Base-by-base conservation (phyloP, 1,140 invertebrate genomes). In the Mizuhopecten yessoensis region DNA sequence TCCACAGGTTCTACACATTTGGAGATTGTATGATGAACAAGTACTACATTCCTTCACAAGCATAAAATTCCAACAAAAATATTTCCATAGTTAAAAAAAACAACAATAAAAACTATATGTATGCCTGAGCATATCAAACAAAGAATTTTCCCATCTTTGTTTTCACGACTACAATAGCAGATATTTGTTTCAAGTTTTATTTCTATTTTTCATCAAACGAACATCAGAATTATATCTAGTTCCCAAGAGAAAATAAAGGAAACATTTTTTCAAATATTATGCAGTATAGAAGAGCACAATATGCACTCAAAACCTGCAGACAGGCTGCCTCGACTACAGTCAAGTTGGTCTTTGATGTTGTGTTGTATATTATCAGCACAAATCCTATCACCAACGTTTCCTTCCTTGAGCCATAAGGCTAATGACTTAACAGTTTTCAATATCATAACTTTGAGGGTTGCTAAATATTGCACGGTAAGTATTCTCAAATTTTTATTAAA, bases 181-280 rank as follows among this genome's bases (percentile, higher is more conserved):
- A 75, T 75, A 75, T 75, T 75, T 75, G 57, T 75, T 75, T 75
- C 57, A 75, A 75, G 57, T 75, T 29, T 75, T 75, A 75, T 75
- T 29, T n/a, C 57, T 29, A 75, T 0, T n/a, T 75, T 75, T 75
- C 57, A 75, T 75, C 57, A 75, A 75, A 75, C n/a, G 57, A 29
- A 0, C 57, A 75, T 75, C 57, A 75, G 57, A 75, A 75, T 75
- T 75, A 75, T n/a, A 75, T 75, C 57, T 75, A 29, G 57, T 75
- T 75, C 57, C 57, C 57, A 75, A 17, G 57, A 75, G 57, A 75
- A 75, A 75, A 75, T 75, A 75, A 75, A 29, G 57, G 57, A n/a
- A 75, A 75, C 57, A 29, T 29, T 75, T 39, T 75, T 29, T 75
- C 5, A 23, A 29, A n/a, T 7, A 75, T 75, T 29, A 75, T 75